phyloP scores from a whole-genome alignment of 2,888 invertebrate species.

The Polyommatus iphigenia region DNA sequence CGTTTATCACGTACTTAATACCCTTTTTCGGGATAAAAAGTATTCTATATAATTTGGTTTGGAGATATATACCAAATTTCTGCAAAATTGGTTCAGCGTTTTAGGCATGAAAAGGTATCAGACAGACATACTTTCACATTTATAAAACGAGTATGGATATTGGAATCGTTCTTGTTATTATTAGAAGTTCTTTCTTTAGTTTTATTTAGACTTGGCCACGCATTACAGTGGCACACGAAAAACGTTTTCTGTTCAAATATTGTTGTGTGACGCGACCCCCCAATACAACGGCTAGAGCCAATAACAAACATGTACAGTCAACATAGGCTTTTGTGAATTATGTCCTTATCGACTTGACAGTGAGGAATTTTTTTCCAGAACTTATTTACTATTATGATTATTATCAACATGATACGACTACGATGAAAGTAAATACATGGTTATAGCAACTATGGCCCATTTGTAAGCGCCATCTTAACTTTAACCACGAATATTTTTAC shows the following conservation, averaged over 20 bases:
- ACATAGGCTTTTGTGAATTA: constrained; percentile 7
- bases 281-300: neutral
- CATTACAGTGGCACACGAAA: neutral
- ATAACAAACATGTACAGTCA: neutral
- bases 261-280: neutral
- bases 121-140: no score
- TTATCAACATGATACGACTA: neutral
- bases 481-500: no score
- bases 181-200: neutral
- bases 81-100: no score
- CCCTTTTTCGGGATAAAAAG: no score
- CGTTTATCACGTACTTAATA: no score
- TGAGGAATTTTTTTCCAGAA: constrained; percentile 15
- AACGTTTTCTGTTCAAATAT: constrained; percentile 18
- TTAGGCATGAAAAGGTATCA: no score
- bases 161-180: no score
- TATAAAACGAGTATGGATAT: no score
- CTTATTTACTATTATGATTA: neutral
- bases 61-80: no score
- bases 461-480: no score
- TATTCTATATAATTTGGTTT: no score
- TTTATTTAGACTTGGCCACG: neutral
- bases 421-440: neutral
- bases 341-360: constrained; percentile 9
- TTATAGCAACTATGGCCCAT: no score